A percentile compares a stretch with the other conserved stretches of the same genome.
phyloP scores from a whole-genome alignment of 2,888 invertebrate species.

The Agriopis leucophaearia region DNA sequence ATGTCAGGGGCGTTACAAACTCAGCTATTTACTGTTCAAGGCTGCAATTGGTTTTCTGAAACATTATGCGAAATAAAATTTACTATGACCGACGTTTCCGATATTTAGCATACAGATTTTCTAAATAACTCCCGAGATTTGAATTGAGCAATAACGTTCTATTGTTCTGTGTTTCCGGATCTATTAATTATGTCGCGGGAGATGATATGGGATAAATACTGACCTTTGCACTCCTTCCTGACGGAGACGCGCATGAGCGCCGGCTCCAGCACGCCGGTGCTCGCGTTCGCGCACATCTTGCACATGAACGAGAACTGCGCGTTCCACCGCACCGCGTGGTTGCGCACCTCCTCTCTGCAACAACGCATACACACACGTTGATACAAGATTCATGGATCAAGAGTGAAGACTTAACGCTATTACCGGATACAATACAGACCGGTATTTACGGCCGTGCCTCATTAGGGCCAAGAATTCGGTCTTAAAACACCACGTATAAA shows the following conservation, averaged over 20 bases:
- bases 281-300: conserved; percentile 98
- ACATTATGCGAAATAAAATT: conserved; percentile 21
- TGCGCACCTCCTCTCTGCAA: conserved; percentile 95
- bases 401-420: neutral
- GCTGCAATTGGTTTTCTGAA: neutral
- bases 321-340: conserved; percentile 97
- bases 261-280: conserved; percentile 97
- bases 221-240: conserved; percentile 94
- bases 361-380: conserved; percentile 27
- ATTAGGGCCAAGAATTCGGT: conserved; percentile 1
- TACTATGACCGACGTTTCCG: neutral
- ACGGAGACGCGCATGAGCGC: conserved; percentile 97
- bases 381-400: neutral
- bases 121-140: neutral
- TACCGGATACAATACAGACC: neutral
- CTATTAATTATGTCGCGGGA: too few relatives aligned
- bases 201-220: conserved; percentile 8
- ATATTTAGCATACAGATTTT: neutral
- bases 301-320: conserved; percentile 96
- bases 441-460: neutral
- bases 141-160: neutral
- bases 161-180: too few relatives aligned
- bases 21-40: neutral
- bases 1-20: neutral
- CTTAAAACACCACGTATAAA: conserved; percentile 15